Evolutionary conservation across 2,888 invertebrate species (phyloP).

Genomic region (Mythimna vitellina): DNA sequence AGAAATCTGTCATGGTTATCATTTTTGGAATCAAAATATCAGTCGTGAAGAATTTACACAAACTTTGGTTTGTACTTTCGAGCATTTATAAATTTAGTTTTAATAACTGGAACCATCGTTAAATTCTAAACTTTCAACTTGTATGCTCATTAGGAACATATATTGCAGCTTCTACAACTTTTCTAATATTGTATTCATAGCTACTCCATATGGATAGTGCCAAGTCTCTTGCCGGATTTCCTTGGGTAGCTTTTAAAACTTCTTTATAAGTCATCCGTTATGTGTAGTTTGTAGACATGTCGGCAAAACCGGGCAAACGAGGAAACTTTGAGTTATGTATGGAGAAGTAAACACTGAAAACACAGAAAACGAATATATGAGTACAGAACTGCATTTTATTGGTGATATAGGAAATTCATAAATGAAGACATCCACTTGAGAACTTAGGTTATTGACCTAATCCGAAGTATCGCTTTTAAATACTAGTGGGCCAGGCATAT

Average conservation of each 20-base stretch:
- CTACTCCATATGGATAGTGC: not conserved
- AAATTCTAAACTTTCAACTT: not conserved
- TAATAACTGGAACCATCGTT: not conserved
- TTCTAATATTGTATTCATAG: not conserved
- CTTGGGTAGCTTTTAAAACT: constrained; percentile 36
- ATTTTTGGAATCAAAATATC: too few species aligned
- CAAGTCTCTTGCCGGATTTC: not conserved
- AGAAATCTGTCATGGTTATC: too few species aligned
- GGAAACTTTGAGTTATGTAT: constrained; percentile 39
- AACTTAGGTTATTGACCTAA: too few species aligned
- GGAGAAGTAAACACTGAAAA: not conserved
- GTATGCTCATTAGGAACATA: not conserved
- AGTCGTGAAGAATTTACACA: too few species aligned
- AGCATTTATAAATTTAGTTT: too few species aligned
- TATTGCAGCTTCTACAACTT: not conserved
- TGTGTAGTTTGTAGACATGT: constrained; percentile 18
- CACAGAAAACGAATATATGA: not conserved
- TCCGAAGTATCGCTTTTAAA: too few species aligned
- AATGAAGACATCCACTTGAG: not conserved
- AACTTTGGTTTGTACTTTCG: too few species aligned
- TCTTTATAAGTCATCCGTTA: constrained; percentile 11
- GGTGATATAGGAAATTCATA: not conserved
- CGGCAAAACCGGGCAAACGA: constrained; percentile 34
- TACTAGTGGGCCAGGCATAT: too few species aligned
- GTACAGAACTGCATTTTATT: not conserved